Percentiles rank a stretch among this genome's conserved stretches.
Conservation (phyloP, 2,888 invertebrate genomes). For the Neria commutata region DNA sequence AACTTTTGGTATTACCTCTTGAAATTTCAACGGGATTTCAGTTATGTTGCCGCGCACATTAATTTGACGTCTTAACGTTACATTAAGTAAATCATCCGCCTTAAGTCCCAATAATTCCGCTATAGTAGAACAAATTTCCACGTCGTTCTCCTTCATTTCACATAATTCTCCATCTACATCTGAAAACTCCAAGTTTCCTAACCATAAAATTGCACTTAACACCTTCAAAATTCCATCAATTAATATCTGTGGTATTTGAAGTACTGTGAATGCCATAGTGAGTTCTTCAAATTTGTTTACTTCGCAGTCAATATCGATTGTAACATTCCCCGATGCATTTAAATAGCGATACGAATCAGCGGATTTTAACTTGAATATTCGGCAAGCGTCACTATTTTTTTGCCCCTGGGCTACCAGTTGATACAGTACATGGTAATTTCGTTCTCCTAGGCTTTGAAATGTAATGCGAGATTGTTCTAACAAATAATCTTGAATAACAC, state of each 20-base stretch:
- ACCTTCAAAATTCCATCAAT: slow-evolving; percentile 89
- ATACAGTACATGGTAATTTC: slow-evolving; percentile 92
- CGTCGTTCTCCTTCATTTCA: slow-evolving; percentile 73
- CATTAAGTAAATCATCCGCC: slow-evolving; percentile 75
- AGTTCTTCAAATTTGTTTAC: slow-evolving; percentile 80
- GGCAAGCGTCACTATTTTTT: slow-evolving; percentile 77
- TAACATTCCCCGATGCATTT: slow-evolving; percentile 77
- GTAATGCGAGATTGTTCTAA: slow-evolving; percentile 90
- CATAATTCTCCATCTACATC: slow-evolving; percentile 89
- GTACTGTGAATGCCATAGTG: slow-evolving; percentile 84
- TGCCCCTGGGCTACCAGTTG: slow-evolving; percentile 87
- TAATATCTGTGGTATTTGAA: slow-evolving; percentile 84
- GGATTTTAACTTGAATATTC: slow-evolving; percentile 75
- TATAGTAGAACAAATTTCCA: slow-evolving; percentile 75
- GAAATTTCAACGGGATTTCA: slow-evolving; percentile 85
- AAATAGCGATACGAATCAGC: slow-evolving; percentile 83
- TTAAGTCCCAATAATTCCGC: slow-evolving; percentile 77
- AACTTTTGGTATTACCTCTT: slow-evolving; percentile 68
- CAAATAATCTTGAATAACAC: slow-evolving; percentile 88
- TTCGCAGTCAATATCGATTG: slow-evolving; percentile 71
- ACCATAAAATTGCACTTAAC: slow-evolving; percentile 86
- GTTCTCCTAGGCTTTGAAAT: slow-evolving; percentile 84
- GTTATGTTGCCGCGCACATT: slow-evolving; percentile 92
- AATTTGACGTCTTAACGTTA: slow-evolving; percentile 80
- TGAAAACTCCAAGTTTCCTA: slow-evolving; percentile 84